Evolutionary conservation across 1,140 invertebrate genomes (phyloP).

Genomic region (Grapholita molesta): DNA sequence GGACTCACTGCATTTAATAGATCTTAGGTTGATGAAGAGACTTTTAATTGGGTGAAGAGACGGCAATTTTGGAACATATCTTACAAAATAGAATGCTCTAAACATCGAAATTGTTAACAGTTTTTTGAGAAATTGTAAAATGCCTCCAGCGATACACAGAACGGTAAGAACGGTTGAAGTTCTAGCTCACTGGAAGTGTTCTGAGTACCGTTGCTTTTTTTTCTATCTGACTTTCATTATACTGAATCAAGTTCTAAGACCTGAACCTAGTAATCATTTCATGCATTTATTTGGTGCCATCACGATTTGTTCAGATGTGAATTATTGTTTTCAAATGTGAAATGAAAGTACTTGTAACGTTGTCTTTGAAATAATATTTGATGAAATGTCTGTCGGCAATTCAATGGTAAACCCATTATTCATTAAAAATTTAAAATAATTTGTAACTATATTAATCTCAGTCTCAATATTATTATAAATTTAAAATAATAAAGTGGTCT

Average conservation of each 20-base stretch:
- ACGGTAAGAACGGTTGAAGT: conserved; percentile 13
- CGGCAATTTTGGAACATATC: conserved; percentile 20
- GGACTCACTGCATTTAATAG: conserved; percentile 39
- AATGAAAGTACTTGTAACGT: too few species aligned
- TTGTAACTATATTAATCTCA: too few species aligned
- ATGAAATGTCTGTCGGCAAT: too few species aligned
- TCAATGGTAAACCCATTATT: too few species aligned
- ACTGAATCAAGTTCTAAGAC: not conserved
- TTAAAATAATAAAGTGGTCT: too few species aligned
- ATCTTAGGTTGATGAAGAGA: conserved; percentile 38
- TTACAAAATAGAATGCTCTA: conserved; percentile 20
- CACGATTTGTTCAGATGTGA: conserved; percentile 26
- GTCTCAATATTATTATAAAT: too few species aligned
- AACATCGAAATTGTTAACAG: conserved; percentile 12
- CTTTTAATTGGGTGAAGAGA: conserved; percentile 29
- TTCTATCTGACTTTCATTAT: conserved; percentile 17
- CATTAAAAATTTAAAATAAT: too few species aligned
- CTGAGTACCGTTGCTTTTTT: conserved; percentile 21
- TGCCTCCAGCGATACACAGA: conserved; percentile 21
- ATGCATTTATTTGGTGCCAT: conserved; percentile 15
- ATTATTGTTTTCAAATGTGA: too few species aligned
- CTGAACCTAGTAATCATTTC: conserved; percentile 19
- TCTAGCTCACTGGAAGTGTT: conserved; percentile 21
- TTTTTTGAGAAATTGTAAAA: conserved; percentile 11
- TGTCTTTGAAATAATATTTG: too few species aligned